Evolutionary conservation across 2,113 vertebrate genomes (phyloP), one percentile per base, ranked within the genome.

Genomic region (Thinocorus orbignyianus): DNA sequence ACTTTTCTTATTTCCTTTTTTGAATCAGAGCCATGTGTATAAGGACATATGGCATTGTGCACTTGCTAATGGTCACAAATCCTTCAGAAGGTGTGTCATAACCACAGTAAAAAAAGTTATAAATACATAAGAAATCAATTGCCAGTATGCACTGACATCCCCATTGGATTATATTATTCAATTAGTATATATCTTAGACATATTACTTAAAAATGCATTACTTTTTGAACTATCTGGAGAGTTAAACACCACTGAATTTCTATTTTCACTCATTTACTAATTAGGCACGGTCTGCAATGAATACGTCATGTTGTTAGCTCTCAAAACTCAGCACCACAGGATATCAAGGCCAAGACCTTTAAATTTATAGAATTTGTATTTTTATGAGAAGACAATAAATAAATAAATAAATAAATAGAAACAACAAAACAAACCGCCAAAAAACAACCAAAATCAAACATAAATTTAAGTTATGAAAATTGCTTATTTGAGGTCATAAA

Each of bases 1-100:
- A 62, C 71, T 93, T 94, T 84, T 81, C 57, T 94, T 78, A 90
- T 86, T 97, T 88, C 52, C 62, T 82, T 88, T 91, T 85, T 58
- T 77, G 52, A 91, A 76, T 85, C 46, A 87, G 17, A 93, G 44
- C n/a, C 81, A 77, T 49, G 51, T 86, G 54, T 81, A 58, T 76
- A 54, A 94, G 78, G 87, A 95, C 81, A 81, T 95, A 94, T 77
- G 86, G 81, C 94, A 92, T 76, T 33, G 30, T 66, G 66, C 58
- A 30, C 51, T 90, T 82, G 58, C 12, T 94, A 73, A 82, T 49
- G 58, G 81, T 60, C 83, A 86, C 88, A 95, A 65, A 91, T 58
- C 54, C 17, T 28, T 90, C 68, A 41, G 58, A 95, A 91, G 61
- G 54, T 89, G 71, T 90, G 83, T 76, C 61, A 92, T 92, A 92